Conservation (phyloP, 2,113 vertebrate species). For the Geothlypis trichas region DNA sequence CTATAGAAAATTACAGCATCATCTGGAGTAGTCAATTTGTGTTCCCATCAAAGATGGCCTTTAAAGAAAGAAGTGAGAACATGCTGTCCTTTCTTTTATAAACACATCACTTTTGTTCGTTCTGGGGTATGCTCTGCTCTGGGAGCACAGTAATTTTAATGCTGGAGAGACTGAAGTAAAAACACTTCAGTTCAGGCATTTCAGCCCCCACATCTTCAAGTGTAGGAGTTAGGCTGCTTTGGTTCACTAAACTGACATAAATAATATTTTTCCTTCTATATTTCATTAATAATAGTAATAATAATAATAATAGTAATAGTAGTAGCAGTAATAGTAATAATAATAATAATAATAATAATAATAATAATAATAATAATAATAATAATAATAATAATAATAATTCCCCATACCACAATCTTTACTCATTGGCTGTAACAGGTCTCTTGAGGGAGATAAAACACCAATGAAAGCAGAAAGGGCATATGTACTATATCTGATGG, state of each 20-base stretch:
- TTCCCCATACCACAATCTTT: neutral
- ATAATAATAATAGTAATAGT: neutral
- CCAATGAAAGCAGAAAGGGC: neutral
- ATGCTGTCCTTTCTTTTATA: neutral
- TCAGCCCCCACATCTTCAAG: neutral
- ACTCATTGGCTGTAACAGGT: neutral
- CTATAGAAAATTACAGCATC: neutral
- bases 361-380: neutral
- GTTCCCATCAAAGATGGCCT: neutral
- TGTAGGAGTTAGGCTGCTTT: neutral
- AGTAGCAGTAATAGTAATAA: neutral
- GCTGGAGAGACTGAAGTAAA: neutral
- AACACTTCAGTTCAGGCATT: neutral
- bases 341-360: neutral
- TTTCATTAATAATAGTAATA: neutral
- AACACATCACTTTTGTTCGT: neutral
- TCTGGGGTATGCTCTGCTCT: neutral
- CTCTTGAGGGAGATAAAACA: neutral
- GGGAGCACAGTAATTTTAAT: neutral
- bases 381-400: neutral
- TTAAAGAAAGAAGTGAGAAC: neutral
- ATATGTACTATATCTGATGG: neutral
- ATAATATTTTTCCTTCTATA: neutral
- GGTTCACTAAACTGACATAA: neutral
- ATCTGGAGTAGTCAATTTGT: neutral